These are phyloP conservation scores for Pseudomyrmex pallidus DNA, from an alignment of 1,140 invertebrate species.

Conservation along the genomic window DNA sequence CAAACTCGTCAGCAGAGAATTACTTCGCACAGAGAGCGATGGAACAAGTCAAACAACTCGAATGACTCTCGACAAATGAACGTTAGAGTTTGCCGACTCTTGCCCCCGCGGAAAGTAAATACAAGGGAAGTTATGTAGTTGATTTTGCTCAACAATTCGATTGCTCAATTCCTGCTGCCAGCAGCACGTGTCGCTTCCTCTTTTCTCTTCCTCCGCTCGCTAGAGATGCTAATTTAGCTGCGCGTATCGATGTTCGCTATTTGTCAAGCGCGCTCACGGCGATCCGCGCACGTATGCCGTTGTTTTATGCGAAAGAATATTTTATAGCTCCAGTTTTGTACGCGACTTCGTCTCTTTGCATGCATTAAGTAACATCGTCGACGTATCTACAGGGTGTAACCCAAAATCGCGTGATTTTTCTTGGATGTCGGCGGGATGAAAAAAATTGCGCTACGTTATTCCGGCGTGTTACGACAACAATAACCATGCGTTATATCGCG, in stretches of 20 bases:
- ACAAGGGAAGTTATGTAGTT: slow-evolving; percentile 49
- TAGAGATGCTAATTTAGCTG: slow-evolving; percentile 45
- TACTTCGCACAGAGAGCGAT: slow-evolving; percentile 27
- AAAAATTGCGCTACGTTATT: not conserved
- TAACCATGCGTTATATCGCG: not conserved
- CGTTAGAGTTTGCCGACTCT: slow-evolving; percentile 49
- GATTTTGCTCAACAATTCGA: slow-evolving; percentile 57
- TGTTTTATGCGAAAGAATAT: slow-evolving; percentile 36
- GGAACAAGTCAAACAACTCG: slow-evolving; percentile 69
- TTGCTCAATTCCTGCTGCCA: slow-evolving; percentile 48
- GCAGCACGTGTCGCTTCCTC: slow-evolving; percentile 43
- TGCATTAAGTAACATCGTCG: slow-evolving; percentile 30
- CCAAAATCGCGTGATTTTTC: slow-evolving; percentile 9
- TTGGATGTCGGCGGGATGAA: not conserved
- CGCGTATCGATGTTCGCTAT: slow-evolving; percentile 34
- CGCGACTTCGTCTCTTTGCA: slow-evolving; percentile 21
- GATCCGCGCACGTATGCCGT: slow-evolving; percentile 17
- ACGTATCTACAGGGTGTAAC: not conserved
- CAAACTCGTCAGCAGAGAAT: slow-evolving; percentile 49
- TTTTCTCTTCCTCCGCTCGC: not conserved
- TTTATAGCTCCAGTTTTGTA: slow-evolving; percentile 22
- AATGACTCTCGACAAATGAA: slow-evolving; percentile 71
- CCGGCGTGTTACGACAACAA: no score
- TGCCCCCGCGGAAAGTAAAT: slow-evolving; percentile 48
- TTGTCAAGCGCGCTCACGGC: slow-evolving; percentile 30